Evolutionary conservation across 2,888 invertebrate species (phyloP).

Genomic region (Drosophila maculinotata): DNA sequence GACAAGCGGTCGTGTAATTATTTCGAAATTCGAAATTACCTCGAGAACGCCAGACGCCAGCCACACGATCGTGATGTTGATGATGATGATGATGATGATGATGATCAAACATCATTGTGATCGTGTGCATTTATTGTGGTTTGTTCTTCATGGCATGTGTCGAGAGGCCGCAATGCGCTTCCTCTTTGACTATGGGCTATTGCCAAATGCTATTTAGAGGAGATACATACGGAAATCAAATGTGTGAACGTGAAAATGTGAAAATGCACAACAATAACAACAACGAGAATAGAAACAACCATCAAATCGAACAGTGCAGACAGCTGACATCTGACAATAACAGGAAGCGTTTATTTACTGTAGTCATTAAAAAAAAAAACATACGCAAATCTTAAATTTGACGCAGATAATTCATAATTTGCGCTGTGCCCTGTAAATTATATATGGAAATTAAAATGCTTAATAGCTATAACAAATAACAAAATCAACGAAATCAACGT

Average conservation of each 20-base stretch:
- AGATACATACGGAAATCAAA: conserved; percentile 73
- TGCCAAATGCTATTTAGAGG: conserved; percentile 76
- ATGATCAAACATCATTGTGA: conserved; percentile 51
- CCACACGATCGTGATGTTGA: conserved; percentile 9
- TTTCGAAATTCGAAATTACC: conserved; percentile 74
- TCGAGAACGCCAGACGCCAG: conserved; percentile 50
- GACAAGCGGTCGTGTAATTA: conserved; percentile 67
- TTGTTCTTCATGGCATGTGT: conserved; percentile 64
- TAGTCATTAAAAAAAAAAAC: conserved; percentile 21
- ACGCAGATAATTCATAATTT: conserved; percentile 35
- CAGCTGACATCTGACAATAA: conserved; percentile 28
- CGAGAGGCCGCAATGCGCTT: conserved; percentile 60
- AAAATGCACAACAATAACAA: conserved; percentile 24
- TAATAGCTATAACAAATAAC: conserved; percentile 11
- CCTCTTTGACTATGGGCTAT: conserved; percentile 72
- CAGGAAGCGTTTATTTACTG: conserved; percentile 70
- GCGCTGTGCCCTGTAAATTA: conserved; percentile 63
- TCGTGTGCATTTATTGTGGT: conserved; percentile 27
- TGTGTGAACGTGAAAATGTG: conserved; percentile 45
- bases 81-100: conserved; percentile 10
- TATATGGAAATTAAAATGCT: conserved; percentile 66
- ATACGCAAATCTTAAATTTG: conserved; percentile 11
- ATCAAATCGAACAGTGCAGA: conserved; percentile 26
- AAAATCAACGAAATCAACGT: conserved; percentile 55
- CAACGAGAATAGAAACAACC: conserved; percentile 22